Evolutionary conservation across 1,140 invertebrate species (phyloP).

Genomic region (Ceratitis capitata): DNA sequence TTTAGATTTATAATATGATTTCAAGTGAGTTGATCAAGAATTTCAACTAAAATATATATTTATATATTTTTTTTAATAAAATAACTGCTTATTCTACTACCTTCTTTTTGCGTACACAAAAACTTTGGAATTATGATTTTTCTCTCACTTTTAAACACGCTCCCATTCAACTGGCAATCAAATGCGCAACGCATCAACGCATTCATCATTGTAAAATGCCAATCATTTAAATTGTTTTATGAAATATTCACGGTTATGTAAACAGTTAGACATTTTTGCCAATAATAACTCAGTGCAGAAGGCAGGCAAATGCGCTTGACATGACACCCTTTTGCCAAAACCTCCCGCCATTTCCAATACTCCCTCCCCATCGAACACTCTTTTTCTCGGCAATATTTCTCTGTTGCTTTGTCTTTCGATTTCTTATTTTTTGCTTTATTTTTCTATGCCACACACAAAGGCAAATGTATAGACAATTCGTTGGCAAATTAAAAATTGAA

Average conservation of each 20-base stretch:
- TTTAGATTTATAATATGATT: no score
- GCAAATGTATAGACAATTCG: slow-evolving; percentile 11
- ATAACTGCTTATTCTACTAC: no score
- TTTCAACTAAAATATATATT: no score
- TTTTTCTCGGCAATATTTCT: no score
- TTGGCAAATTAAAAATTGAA: slow-evolving; percentile 35
- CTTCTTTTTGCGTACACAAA: no score
- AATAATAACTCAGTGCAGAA: not conserved
- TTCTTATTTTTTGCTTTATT: not conserved
- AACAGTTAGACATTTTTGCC: not conserved
- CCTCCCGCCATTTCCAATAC: not conserved
- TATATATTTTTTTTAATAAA: no score
- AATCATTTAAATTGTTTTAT: slow-evolving; percentile 31
- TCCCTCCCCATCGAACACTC: no score
- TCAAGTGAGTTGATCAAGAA: no score
- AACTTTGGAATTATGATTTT: no score
- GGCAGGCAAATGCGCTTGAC: not conserved
- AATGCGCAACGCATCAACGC: not conserved
- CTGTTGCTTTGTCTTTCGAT: slow-evolving; percentile 9
- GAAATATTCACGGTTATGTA: slow-evolving; percentile 21
- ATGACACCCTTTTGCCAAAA: not conserved
- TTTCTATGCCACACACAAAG: slow-evolving; percentile 14
- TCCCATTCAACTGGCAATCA: not conserved
- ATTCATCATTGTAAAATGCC: not conserved
- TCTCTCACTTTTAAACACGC: no score